Percentiles rank a stretch among this genome's conserved stretches.
Conservation (phyloP, 1,140 invertebrate species). For the Polypedilum pembai region DNA sequence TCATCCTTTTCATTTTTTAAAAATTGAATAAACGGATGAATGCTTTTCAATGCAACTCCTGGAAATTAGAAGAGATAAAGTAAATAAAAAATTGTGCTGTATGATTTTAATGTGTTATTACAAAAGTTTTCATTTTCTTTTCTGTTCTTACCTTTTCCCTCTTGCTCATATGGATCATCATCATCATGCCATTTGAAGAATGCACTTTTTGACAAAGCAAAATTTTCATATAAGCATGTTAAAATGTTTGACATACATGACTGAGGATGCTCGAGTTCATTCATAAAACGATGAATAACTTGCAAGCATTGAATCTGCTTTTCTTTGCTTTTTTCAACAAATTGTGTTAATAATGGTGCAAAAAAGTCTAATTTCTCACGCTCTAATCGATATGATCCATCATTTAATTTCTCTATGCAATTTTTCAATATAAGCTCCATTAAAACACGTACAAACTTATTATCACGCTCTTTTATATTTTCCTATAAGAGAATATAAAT, state of each 20-base stretch:
- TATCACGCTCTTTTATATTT: not conserved
- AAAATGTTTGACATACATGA: not conserved
- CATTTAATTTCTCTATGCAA: not conserved
- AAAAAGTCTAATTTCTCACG: not conserved
- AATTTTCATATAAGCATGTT: constrained; percentile 5
- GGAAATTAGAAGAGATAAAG: not conserved
- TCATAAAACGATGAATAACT: not conserved
- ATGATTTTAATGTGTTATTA: not conserved
- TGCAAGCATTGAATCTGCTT: not conserved
- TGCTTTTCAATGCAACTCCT: constrained; percentile 23
- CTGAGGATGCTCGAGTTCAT: not conserved
- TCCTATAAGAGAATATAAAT: not conserved
- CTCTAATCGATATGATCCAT: not conserved
- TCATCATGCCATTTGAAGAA: constrained; percentile 16
- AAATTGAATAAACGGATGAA: constrained; percentile 10
- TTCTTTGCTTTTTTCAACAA: not conserved
- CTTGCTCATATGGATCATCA: not conserved
- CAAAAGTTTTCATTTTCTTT: not conserved
- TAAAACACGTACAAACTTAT: not conserved
- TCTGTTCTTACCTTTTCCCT: constrained; percentile 10
- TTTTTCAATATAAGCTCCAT: not conserved
- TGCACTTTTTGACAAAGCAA: not conserved
- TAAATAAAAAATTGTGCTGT: not conserved
- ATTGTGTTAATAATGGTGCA: not conserved
- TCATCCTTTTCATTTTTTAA: constrained; percentile 6